Base-by-base conservation (phyloP, 2,888 invertebrate species). In the Epicampocera succincta region DNA sequence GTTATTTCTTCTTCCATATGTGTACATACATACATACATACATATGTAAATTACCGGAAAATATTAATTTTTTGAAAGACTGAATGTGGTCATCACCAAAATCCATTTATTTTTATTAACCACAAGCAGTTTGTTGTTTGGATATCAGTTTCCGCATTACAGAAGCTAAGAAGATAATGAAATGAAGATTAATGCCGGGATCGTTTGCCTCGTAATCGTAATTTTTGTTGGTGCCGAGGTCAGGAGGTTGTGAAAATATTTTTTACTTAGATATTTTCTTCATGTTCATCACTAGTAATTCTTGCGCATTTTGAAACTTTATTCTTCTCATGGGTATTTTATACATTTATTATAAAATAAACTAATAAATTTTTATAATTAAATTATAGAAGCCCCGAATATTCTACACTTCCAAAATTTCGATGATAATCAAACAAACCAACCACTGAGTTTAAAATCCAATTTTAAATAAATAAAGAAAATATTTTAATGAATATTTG, bases 381-480 rank as follows among this genome's bases (percentile, higher is more conserved):
- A 40, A 60, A 46, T 17, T 25, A 29, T 46, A 1, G 29, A 63
- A 5, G 8, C 33, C 33, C 17, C 19, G 52, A 42, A 15, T n/a
- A 25, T 46, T 11, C 44, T 12, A 54, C 44, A 72, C 38, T 66
- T 60, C 19, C 13, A 38, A 33, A 25, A 60, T 56, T 73, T 73
- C 48, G 65, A 61, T 50, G 21, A 56, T 81, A 68, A 54, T 60
- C 74, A 52, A 17, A 63, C 40, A 60, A 58, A 42, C 84, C 80
- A 72, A 84, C 85, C 75, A 77, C 81, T 69, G 85, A 79, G 83
- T 80, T 83, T 79, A 72, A 85, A 85, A 86, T 85, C 84, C 83
- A 80, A 84, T 84, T 85, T 83, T 78, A 85, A 85, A 85, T 85
- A 85, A 85, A 85, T 85, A 85, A 84, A 83, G 80, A 73, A 79